Conservation (phyloP, 53 echinoderm and acorn worm genomes). For the Pentamera pediparva region DNA sequence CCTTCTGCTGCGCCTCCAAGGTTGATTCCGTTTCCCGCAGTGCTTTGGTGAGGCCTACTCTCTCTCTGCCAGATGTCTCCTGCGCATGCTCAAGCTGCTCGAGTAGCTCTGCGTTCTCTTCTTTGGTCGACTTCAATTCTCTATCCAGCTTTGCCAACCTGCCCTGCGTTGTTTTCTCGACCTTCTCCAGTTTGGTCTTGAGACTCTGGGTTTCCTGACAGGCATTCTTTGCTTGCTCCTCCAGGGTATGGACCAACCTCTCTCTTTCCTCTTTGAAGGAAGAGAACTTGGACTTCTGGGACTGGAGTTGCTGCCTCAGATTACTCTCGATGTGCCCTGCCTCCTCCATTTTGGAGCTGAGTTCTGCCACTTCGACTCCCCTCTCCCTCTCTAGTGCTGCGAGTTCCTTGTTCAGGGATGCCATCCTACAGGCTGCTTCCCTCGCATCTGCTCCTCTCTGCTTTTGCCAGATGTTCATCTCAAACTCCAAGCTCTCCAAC, state of each 20-base stretch:
- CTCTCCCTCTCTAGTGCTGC: not conserved
- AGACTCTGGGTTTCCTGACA: conserved; percentile 32
- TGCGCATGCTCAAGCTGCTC: not conserved
- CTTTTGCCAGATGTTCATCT: not conserved
- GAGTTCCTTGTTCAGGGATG: conserved; percentile 11
- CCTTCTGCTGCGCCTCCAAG: conserved; percentile 22
- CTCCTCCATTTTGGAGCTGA: not conserved
- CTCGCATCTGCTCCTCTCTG: not conserved
- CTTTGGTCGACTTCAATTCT: conserved; percentile 9
- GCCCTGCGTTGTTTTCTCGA: not conserved
- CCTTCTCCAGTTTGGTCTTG: conserved; percentile 11
- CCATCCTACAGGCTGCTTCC: not conserved
- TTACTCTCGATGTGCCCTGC: not conserved
- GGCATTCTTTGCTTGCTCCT: not conserved
- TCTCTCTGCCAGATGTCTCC: not conserved
- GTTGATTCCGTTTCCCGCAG: conserved; percentile 19
- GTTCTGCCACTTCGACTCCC: not conserved
- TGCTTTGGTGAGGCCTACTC: not conserved
- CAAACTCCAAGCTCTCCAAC: not conserved
- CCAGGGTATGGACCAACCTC: not conserved
- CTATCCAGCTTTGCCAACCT: conserved; percentile 11
- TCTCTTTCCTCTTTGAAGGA: not conserved
- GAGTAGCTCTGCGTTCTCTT: not conserved
- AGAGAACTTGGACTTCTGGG: not conserved
- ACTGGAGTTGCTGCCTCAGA: conserved; percentile 2